Evolutionary conservation across 2,113 vertebrate genomes (phyloP).

Genomic region (Corythornis madagascariensis): DNA sequence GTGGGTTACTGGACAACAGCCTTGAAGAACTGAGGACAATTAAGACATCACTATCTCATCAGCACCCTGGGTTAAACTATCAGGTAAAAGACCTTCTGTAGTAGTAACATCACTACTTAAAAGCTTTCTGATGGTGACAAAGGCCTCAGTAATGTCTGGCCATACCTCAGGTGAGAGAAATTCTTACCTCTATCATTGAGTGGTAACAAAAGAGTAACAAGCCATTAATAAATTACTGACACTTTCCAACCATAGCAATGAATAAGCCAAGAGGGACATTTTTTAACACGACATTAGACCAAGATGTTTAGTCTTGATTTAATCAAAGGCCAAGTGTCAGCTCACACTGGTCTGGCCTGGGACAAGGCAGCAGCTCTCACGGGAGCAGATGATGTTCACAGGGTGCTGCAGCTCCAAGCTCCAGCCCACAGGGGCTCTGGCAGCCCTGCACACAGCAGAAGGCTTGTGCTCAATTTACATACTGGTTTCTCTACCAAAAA

Average conservation of each 20-base stretch:
- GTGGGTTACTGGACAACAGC: neutral
- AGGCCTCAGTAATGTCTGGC: neutral
- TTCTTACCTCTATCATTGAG: neutral
- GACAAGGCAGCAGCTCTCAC: neutral
- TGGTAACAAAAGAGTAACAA: neutral
- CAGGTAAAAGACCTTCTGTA: neutral
- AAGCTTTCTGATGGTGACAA: neutral
- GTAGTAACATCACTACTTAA: neutral
- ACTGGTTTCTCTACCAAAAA: neutral
- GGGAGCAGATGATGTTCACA: neutral
- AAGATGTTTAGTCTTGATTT: neutral
- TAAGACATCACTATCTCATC: fast-evolving
- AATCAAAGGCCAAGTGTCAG: neutral
- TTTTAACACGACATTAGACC: neutral
- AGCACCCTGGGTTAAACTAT: neutral
- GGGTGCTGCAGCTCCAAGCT: neutral
- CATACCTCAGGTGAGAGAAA: neutral
- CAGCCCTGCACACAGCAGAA: fast-evolving
- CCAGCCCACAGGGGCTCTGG: neutral
- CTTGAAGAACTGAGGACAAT: neutral
- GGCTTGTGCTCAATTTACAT: neutral
- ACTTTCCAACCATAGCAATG: neutral
- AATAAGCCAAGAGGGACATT: neutral
- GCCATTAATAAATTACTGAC: neutral
- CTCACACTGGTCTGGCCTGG: neutral